These are phyloP conservation scores for Halictus quadricinctus DNA, from an alignment of 2,888 invertebrate species.

Conservation along the genomic window DNA sequence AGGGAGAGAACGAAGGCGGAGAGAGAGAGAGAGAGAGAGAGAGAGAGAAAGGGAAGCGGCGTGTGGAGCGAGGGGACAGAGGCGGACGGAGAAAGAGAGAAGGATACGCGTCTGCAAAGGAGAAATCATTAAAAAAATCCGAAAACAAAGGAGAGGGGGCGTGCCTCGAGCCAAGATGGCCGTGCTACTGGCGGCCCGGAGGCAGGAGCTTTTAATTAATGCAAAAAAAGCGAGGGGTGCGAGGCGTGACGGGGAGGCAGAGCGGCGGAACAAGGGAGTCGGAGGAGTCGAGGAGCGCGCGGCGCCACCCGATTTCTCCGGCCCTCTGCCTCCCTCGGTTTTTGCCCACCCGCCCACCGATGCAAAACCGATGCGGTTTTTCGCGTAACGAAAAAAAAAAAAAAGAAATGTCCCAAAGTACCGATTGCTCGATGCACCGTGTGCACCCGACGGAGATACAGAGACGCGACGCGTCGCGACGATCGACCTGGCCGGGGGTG, in stretches of 20 bases:
- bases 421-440: constrained; percentile 7
- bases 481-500: background rate
- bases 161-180: constrained; percentile 82
- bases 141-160: constrained; percentile 81
- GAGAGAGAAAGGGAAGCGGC: constrained; percentile 10
- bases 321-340: constrained; percentile 37
- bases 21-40: constrained; percentile 5
- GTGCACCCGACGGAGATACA: background rate
- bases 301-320: constrained; percentile 58
- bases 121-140: constrained; percentile 80
- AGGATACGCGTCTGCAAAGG: constrained; percentile 67
- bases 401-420: constrained; percentile 35
- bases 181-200: constrained; percentile 76
- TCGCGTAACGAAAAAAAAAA: background rate
- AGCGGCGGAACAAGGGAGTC: constrained; percentile 47
- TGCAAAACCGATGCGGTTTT: constrained; percentile 45
- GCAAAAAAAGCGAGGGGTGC: constrained; percentile 73
- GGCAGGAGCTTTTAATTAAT: constrained; percentile 81
- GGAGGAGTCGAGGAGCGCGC: constrained; percentile 48
- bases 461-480: background rate
- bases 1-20: constrained; percentile 13
- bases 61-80: background rate
- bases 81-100: constrained; percentile 38
- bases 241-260: constrained; percentile 43
- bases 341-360: constrained; percentile 39